Conservation (phyloP, 2,113 vertebrate species). For the Gallinago jamesoni region DNA sequence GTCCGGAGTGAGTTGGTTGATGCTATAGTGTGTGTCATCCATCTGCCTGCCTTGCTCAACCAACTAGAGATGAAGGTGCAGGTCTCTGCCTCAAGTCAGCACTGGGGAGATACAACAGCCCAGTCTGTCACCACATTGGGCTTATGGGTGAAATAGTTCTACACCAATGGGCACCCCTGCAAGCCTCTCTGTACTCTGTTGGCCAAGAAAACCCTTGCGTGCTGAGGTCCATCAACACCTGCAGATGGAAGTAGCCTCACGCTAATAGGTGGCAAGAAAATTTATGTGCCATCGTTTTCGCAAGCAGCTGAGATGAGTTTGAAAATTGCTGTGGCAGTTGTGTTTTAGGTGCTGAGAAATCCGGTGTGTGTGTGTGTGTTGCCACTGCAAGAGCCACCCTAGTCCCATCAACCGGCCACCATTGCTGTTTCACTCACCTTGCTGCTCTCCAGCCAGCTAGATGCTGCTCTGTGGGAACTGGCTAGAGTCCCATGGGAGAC, state of each 20-base stretch:
- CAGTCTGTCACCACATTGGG: neutral
- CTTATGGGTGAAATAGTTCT: neutral
- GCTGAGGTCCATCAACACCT: neutral
- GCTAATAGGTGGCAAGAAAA: neutral
- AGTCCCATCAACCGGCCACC: neutral
- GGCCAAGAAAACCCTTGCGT: neutral
- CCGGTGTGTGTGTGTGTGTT: neutral
- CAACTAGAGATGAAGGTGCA: neutral
- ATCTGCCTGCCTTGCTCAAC: neutral
- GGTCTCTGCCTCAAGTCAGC: neutral
- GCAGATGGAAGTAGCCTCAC: neutral
- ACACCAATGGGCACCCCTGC: neutral
- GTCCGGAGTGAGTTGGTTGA: neutral
- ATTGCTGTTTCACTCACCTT: neutral
- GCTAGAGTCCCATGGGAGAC: neutral
- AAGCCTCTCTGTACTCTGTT: neutral
- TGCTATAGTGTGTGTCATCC: neutral
- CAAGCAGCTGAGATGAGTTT: neutral
- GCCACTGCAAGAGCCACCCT: neutral
- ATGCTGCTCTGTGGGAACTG: neutral
- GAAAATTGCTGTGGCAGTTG: neutral
- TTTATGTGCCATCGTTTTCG: fast-evolving
- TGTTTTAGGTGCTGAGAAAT: neutral
- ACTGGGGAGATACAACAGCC: fast-evolving
- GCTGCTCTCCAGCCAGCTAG: fast-evolving